Evolutionary conservation across 2,797 vertebrate genomes (phyloP), one percentile per base, ranked within the genome.

Genomic region (Acropternis orthonyx): DNA sequence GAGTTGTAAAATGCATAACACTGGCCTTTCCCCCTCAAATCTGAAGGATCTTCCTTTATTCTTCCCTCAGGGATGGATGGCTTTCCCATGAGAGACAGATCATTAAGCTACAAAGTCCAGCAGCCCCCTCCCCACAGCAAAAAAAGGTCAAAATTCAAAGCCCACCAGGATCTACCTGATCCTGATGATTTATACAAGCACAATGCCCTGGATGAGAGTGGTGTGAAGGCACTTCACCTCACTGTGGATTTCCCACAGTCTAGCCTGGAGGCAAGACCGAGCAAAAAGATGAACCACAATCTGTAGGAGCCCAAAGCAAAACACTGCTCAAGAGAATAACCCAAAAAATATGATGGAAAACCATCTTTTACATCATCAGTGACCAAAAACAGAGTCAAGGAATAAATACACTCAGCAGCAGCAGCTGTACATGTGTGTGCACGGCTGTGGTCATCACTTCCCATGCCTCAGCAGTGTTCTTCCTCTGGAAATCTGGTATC

Each of bases 31-130:
- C 12, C 36, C 12, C 59, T 92, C 58, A 24, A 78, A 84, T 86
- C 58, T 86, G 63, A 59, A 75, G n/a, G 46, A n/a, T 92, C 65
- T 88, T 83, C 65, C 89, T 95, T 96, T 96, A 85, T 92, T 94
- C 85, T 72, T 77, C 73, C 82, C 85, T 36, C 23, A 19, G 78
- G 68, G 54, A 34, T 26, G 32, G 16, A 8, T 46, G 16, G 8
- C 58, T 81, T 86, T 62, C 84, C 28, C 49, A 39, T 51, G 73
- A 68, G 54, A 78, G 56, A 49, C 56, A 77, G 72, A 92, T 63
- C 14, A 1, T 61, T 69, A 52, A 0, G 6, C 30, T 77, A 30
- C 61, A 17, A 56, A 93, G 77, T 76, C 85, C 67, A 7, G 37
- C 71, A 90, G 24, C 32, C 67, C 55, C 51, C 63, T 93, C 74